Evolutionary conservation across 2,888 invertebrate genomes (phyloP).

Genomic region (Alviniconcha strummeri): DNA sequence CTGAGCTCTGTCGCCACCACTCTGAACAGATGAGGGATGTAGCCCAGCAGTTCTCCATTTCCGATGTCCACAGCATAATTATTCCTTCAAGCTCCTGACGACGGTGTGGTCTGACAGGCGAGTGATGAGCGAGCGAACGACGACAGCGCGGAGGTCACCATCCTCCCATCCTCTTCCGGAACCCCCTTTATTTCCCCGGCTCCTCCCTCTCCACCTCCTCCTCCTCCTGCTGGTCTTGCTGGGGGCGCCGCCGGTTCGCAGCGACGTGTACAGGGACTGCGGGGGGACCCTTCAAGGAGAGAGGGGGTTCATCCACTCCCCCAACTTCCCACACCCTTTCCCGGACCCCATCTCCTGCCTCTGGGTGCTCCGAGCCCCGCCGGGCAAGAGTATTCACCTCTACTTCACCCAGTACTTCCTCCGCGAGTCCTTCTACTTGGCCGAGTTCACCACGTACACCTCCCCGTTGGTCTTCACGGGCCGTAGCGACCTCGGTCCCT

Average conservation of each 20-base stretch:
- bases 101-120: no score
- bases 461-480: constrained; percentile 51
- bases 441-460: constrained; percentile 66
- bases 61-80: no score
- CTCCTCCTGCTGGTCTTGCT: not conserved
- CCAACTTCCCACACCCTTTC: constrained; percentile 88
- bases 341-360: constrained; percentile 88
- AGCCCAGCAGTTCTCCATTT: no score
- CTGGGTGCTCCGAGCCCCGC: constrained; percentile 88
- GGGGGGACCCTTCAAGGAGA: constrained; percentile 52
- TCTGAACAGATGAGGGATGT: no score
- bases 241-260: not conserved
- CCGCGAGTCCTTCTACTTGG: constrained; percentile 57
- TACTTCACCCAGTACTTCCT: constrained; percentile 93
- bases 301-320: constrained; percentile 80
- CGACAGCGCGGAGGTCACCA: no score
- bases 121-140: no score
- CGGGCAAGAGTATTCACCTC: constrained; percentile 81
- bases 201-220: not conserved
- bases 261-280: constrained; percentile 47
- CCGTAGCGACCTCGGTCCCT: constrained; percentile 55
- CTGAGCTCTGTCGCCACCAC: no score
- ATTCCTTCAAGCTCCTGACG: no score
- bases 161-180: no score
- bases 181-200: no score